Conservation (phyloP, 1,140 invertebrate genomes). For the Melipona quadrifasciata region DNA sequence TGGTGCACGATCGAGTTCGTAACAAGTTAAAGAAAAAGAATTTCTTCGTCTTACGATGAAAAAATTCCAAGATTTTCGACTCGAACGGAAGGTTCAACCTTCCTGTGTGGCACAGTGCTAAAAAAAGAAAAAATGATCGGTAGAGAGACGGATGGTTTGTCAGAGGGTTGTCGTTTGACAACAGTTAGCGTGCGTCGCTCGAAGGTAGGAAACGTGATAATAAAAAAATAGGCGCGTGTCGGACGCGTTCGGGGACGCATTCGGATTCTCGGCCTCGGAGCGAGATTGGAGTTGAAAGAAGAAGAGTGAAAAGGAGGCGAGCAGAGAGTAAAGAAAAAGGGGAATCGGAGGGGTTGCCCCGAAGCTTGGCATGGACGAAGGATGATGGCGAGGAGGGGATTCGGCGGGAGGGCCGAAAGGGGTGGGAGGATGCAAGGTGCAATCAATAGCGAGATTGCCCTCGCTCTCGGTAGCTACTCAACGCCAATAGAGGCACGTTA, state of each 20-base stretch:
- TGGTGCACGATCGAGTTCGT: no score
- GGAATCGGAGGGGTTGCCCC: conserved; percentile 5
- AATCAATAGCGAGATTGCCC: conserved; percentile 69
- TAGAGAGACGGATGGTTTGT: neutral
- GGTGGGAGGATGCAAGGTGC: conserved; percentile 64
- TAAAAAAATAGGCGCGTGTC: neutral
- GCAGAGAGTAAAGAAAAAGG: neutral
- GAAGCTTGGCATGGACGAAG: conserved; percentile 41
- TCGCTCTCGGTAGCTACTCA: conserved; percentile 67
- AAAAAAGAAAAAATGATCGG: neutral
- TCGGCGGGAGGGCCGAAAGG: conserved; percentile 39
- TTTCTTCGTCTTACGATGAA: no score
- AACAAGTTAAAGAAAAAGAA: no score
- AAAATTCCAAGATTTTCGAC: no score
- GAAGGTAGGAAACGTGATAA: neutral
- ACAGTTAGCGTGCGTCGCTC: neutral
- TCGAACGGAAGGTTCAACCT: no score
- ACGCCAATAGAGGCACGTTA: conserved; percentile 64
- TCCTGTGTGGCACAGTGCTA: no score
- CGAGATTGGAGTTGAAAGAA: conserved; percentile 34
- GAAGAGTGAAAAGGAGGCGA: neutral
- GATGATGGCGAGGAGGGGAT: conserved; percentile 36
- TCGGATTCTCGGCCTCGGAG: neutral
- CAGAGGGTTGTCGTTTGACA: neutral
- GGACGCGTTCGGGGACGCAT: neutral